Evolutionary conservation across 2,113 vertebrate genomes (phyloP), one percentile per base, ranked within the genome.

Genomic region (Pogonocichla stellata): DNA sequence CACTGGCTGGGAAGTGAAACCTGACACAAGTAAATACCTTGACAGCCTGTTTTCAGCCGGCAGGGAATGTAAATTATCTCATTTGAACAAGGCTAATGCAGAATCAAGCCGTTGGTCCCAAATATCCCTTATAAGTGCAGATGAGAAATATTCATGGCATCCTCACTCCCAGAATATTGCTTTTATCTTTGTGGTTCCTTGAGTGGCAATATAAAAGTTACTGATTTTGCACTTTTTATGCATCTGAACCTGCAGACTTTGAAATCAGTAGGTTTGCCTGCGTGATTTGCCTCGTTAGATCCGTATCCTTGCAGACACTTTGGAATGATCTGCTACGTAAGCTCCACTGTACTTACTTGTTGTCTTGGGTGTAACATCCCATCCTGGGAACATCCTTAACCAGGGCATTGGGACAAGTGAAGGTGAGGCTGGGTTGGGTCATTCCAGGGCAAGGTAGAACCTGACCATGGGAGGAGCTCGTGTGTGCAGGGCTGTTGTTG

Each of bases 101-200:
- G 90, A 93, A 94, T 82, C 94, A 90, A 95, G 82, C 87, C 18
- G 3, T 60, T 94, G 93, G 90, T 93, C 94, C 90, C 90, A 87
- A 95, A 95, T 95, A 96, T 90, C 96, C 79, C 84, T 94, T 94
- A 29, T 92, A 96, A 96, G 95, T 83, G 92, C 85, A 94, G 93
- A 96, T 93, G 94, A 97, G 95, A 95, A 96, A 96, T 95, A 96
- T 97, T 96, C 96, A 96, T 83, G 81, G 93, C 82, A 90, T 88
- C 92, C 86, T 94, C 92, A 26, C 85, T 94, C 88, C 85, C 72
- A 94, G 95, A 93, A 92, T 91, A 94, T 86, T 93, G 95, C 95
- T 96, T 96, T 97, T 96, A 97, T 96, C 96, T 96, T 96, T 94
- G 87, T 91, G 88, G 85, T 83, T 97, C 90, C 95, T 95, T 94